phyloP scores from a whole-genome alignment of 1,140 invertebrate genomes.

The Oryctes rhinoceros region DNA sequence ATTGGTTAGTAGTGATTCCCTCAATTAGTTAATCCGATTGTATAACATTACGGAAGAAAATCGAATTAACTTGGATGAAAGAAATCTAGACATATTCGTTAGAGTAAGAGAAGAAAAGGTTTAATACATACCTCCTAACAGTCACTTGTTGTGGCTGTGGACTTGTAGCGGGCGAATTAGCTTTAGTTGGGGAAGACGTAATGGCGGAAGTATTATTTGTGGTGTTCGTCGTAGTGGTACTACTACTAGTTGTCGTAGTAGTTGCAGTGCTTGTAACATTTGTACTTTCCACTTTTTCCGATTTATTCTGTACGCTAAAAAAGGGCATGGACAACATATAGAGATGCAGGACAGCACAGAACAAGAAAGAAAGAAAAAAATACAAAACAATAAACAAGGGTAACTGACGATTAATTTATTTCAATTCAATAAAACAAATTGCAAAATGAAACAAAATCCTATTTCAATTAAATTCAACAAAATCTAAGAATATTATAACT shows the following conservation, averaged over 20 bases:
- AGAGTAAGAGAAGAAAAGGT: background rate
- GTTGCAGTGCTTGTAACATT: slow-evolving; percentile 58
- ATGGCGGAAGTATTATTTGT: slow-evolving; percentile 56
- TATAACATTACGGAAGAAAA: too few relatives aligned
- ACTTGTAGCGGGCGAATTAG: slow-evolving; percentile 61
- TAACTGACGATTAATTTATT: slow-evolving; percentile 15
- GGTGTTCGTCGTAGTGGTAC: slow-evolving; percentile 52
- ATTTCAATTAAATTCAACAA: background rate
- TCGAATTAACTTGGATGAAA: too few relatives aligned
- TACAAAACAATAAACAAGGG: slow-evolving; percentile 6
- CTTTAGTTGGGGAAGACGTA: slow-evolving; percentile 43
- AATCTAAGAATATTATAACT: background rate
- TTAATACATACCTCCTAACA: slow-evolving; percentile 68
- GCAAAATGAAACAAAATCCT: slow-evolving; percentile 5
- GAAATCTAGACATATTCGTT: background rate
- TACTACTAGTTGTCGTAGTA: slow-evolving; percentile 57
- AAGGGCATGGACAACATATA: slow-evolving; percentile 27
- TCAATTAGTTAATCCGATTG: background rate
- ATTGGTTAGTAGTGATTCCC: background rate
- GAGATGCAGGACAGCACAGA: background rate
- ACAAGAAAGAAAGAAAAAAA: slow-evolving; percentile 33
- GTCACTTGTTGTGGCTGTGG: slow-evolving; percentile 64
- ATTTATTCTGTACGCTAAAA: slow-evolving; percentile 39
- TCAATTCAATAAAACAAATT: background rate
- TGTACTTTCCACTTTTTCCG: slow-evolving; percentile 39